Evolutionary conservation across 1,140 invertebrate species (phyloP), one percentile per base, ranked within the genome.

Genomic region (Penaeus chinensis): DNA sequence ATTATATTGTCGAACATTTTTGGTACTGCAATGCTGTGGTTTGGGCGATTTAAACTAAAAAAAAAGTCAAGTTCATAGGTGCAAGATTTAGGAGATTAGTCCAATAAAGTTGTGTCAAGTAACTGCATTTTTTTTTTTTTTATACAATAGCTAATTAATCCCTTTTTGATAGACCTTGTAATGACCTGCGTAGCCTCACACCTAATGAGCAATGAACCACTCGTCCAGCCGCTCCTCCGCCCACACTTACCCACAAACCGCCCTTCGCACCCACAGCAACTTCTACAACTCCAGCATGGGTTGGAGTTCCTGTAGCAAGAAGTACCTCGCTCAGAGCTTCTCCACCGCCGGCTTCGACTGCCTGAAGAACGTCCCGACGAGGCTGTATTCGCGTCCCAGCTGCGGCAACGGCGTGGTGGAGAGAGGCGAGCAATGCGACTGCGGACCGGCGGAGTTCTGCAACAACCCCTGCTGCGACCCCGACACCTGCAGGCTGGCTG

Each of bases 331-430:
- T 0, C 92, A 97, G 47, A 96, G 97, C 0, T 98, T 99, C 92
- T 96, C 97, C 84, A 96, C 97, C 89, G 98, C 98, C 13, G 98
- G 99, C 96, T 98, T 99, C 92, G 98, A 99, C 91, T 99, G 98
- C 91, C 93, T 99, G 20, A 93, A 95, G 54, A 95, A 96, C 91
- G 93, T 93, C 82, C 95, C 95, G 47, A 91, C 91, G 81, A 82
- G 37, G 13, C 27, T 98, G 0, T 97, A 96, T 91, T 95, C 95
- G 19, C 96, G 96, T 61, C 96, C 98, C 0, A 95, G 96, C 22
- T 99, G 99, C 92, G 98, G 98, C 13, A 99, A 99, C 92, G 97
- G 97, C 0, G 98, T 99, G 92, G 95, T 98, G 3, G 98, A 99
- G 91, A 94, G 95, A 0, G 98, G 97, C 0, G 98, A 99, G 92